Percentiles rank a stretch among this genome's conserved stretches.
phyloP scores from a whole-genome alignment of 2,888 invertebrate species.

The Ochropacha duplaris region DNA sequence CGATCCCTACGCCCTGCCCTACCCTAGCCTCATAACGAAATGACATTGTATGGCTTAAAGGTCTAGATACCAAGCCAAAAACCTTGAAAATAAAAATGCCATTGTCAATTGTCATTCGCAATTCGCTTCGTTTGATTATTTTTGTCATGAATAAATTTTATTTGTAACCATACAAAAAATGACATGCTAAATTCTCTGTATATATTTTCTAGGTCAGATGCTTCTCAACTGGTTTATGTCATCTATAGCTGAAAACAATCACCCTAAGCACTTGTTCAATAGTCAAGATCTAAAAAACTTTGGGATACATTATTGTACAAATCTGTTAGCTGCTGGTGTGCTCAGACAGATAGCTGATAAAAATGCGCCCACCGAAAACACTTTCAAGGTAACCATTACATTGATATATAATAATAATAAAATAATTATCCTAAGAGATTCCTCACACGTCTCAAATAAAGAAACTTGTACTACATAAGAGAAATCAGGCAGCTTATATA shows the following conservation, averaged over 20 bases:
- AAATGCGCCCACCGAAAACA: conserved; percentile 85
- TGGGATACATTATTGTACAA: conserved; percentile 92
- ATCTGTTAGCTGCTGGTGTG: conserved; percentile 93
- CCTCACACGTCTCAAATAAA: no score
- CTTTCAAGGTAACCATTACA: conserved; percentile 86
- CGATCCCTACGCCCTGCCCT: no score
- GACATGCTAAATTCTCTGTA: conserved; percentile 22
- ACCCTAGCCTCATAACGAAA: no score
- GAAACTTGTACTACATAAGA: no score
- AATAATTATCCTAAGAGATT: not conserved
- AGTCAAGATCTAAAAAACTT: conserved; percentile 89
- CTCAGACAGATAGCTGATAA: conserved; percentile 90
- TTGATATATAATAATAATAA: not conserved
- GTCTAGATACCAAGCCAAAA: no score
- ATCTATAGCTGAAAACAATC: conserved; percentile 87
- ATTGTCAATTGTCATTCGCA: not conserved
- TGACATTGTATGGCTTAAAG: no score
- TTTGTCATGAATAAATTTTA: no score
- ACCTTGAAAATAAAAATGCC: no score
- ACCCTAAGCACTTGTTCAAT: conserved; percentile 84
- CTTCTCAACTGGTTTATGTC: conserved; percentile 94
- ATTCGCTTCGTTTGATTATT: conserved; percentile 1
- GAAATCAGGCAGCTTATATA: no score
- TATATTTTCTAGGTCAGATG: conserved; percentile 90
- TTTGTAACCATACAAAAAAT: no score